Percentiles rank a stretch among this genome's conserved stretches.
Evolutionary conservation across 2,113 vertebrate species (phyloP).

Genomic region (Xerus inauris): DNA sequence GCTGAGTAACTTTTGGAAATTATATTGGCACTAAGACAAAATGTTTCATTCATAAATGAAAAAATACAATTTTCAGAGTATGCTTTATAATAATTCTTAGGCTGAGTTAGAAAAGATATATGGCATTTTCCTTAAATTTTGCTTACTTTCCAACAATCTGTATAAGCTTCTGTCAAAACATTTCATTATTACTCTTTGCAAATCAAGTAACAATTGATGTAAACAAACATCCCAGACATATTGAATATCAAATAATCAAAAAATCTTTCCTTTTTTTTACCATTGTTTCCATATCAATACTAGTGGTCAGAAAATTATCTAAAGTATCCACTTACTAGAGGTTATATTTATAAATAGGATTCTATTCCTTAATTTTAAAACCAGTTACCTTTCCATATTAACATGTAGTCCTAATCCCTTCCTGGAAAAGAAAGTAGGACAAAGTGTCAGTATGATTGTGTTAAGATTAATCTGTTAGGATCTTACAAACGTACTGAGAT

Average conservation of each 20-base stretch:
- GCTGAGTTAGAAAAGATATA: background rate
- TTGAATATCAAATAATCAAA: background rate
- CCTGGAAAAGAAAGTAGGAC: background rate
- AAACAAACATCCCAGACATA: background rate
- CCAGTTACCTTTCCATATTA: background rate
- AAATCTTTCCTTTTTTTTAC: background rate
- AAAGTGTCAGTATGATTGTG: background rate
- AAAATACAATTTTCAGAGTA: background rate
- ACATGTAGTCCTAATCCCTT: background rate
- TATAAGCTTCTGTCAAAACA: background rate
- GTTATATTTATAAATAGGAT: background rate
- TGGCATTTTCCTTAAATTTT: background rate
- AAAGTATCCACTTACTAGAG: background rate
- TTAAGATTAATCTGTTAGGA: background rate
- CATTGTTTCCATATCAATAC: background rate
- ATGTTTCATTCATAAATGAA: slow-evolving; percentile 33
- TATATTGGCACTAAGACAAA: background rate
- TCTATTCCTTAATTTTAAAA: slow-evolving; percentile 23
- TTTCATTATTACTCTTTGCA: slow-evolving; percentile 4
- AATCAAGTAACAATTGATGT: background rate
- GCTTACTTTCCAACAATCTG: background rate
- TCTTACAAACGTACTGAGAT: background rate
- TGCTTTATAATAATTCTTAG: background rate
- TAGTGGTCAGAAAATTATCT: background rate
- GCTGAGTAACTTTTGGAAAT: background rate